phyloP scores from a whole-genome alignment of 2,888 invertebrate genomes.

The Oithona nana region DNA sequence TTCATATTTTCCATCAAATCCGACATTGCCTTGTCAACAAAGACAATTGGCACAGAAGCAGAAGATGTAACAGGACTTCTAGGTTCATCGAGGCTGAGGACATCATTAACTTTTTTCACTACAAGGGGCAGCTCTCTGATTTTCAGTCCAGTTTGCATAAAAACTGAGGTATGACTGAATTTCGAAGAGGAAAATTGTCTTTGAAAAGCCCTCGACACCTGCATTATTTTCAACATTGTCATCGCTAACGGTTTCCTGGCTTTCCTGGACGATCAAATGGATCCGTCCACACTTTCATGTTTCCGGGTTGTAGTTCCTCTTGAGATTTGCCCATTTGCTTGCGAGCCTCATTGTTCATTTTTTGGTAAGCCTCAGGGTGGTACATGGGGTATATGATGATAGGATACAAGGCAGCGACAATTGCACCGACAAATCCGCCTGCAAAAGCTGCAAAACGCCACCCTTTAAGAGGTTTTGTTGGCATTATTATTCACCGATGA shows the following conservation, averaged over 20 bases:
- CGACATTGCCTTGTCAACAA: background rate
- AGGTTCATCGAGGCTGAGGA: background rate
- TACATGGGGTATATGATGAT: constrained; percentile 4
- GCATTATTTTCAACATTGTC: background rate
- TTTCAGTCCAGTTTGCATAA: constrained; percentile 14
- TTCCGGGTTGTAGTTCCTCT: constrained; percentile 12
- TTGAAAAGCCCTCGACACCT: background rate
- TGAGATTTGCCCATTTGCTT: background rate
- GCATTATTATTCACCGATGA: background rate
- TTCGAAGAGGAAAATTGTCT: background rate
- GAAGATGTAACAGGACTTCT: background rate
- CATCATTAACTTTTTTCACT: constrained; percentile 8
- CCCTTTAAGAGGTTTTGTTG: constrained; percentile 2
- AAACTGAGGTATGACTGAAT: constrained; percentile 2
- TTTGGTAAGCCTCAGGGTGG: background rate
- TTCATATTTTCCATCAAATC: background rate
- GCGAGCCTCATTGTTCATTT: constrained; percentile 9
- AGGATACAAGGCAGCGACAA: constrained; percentile 13
- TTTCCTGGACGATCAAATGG: constrained; percentile 16
- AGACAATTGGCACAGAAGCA: background rate
- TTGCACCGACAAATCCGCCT: constrained; percentile 9
- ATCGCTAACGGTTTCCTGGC: background rate
- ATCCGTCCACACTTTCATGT: constrained; percentile 17
- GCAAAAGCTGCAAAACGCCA: constrained; percentile 13
- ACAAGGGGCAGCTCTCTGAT: constrained; percentile 16